A percentile compares a stretch with the other conserved stretches of the same genome.
phyloP scores from a whole-genome alignment of 2,113 vertebrate genomes.

The Lates calcarifer region DNA sequence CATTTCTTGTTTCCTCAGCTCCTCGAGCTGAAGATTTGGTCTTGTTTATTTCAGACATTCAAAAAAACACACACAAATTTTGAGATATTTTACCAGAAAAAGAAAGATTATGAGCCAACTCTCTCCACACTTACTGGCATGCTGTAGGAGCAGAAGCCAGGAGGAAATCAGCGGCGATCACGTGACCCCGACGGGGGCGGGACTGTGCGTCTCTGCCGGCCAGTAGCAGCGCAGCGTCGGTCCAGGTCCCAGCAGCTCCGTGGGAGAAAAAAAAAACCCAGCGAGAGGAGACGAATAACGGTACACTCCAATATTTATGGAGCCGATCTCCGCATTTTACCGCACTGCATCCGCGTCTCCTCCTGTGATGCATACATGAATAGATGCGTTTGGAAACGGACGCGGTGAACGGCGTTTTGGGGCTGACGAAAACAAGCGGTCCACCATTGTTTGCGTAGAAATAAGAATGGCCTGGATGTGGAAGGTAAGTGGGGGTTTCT shows the following conservation, averaged over 20 bases:
- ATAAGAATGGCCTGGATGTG: constrained; percentile 86
- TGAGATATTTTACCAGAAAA: too few relatives aligned
- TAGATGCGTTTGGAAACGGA: constrained; percentile 26
- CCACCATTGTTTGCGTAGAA: constrained; percentile 76
- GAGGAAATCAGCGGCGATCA: constrained; percentile 62
- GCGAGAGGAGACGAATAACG: constrained; percentile 77
- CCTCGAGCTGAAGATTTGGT: too few relatives aligned
- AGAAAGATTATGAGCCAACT: background rate
- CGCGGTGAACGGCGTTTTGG: constrained; percentile 27
- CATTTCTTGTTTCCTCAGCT: background rate
- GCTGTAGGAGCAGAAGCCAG: constrained; percentile 24
- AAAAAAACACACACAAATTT: too few relatives aligned
- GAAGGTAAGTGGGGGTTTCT: constrained; percentile 80
- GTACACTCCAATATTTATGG: constrained; percentile 63
- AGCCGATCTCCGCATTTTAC: constrained; percentile 35
- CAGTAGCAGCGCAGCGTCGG: constrained; percentile 70
- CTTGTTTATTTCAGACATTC: background rate
- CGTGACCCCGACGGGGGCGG: constrained; percentile 75
- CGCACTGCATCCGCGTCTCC: constrained; percentile 25
- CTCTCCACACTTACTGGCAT: background rate
- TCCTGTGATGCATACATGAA: constrained; percentile 19
- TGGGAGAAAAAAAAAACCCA: constrained; percentile 38
- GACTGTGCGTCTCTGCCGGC: constrained; percentile 40
- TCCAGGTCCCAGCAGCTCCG: constrained; percentile 59
- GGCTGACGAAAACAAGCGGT: constrained; percentile 50